Evolutionary conservation across 2,888 invertebrate genomes (phyloP), one percentile per base, ranked within the genome.

Genomic region (Salticus scenicus): DNA sequence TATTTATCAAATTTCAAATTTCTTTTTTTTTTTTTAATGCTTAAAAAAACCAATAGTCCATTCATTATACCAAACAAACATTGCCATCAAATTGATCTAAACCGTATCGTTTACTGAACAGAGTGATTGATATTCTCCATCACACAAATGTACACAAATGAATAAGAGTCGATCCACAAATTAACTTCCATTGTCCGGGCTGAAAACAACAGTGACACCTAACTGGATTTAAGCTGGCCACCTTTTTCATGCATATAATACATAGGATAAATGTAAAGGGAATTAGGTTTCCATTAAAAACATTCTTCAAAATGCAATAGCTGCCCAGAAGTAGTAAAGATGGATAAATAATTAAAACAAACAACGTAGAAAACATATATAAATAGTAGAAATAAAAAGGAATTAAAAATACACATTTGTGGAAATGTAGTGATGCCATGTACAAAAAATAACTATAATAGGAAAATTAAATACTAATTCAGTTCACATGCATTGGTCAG

Each of bases 141-240:
- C 17, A 24, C 24, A 57, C 8, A 17, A 47, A 57, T 57, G 24
- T 17, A 24, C 57, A 57, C 57, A 24, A 57, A 12, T 47, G 47
- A n/a, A 47, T 47, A n/a, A n/a, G n/a, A n/a, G n/a, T n/a, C n/a
- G 37, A 17, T 47, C 47, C 17, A 20, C 33, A 67, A 4, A 8
- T 7, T n/a, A 41, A 70, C 37, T 31, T 51, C 24, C 41, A 75
- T 69, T 74, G 74, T 57, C 75, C 69, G 37, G 41, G 81, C 63
- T 74, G 69, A 17, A 37, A 72, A 64, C 64, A 72, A 64, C 27
- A 27, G 72, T 31, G 72, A 78, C 72, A 79, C 47, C 64, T 72
- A 75, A 64, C 51, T 74, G 66, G 66, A 73, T 33, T 70, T 81
- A 42, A 81, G 81, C 75, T 74, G 81, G 74, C 81, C 74, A 81